Conservation (phyloP, 2,797 vertebrate genomes). For the Hapalemur alaotrensis region DNA sequence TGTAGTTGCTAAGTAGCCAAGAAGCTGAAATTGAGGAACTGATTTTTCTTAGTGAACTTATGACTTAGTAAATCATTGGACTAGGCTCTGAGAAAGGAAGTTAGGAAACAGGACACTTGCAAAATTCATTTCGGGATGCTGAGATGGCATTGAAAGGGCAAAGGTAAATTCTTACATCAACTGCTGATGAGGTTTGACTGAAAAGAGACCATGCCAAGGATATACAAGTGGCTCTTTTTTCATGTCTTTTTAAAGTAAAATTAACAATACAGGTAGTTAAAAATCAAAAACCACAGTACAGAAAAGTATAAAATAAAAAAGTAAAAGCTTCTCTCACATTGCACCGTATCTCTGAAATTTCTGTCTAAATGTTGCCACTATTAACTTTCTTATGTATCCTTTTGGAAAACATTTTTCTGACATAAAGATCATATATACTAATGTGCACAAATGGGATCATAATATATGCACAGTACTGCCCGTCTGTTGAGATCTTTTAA, state of each 20-base stretch:
- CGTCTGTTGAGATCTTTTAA: not conserved
- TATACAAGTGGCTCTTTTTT: not conserved
- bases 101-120: conserved; percentile 57
- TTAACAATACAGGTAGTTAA: not conserved
- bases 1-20: conserved; percentile 17
- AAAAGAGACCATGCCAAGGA: not conserved
- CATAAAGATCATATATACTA: not conserved
- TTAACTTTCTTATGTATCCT: not conserved
- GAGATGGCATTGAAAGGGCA: conserved; percentile 25
- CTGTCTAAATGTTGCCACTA: not conserved
- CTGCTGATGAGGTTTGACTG: not conserved
- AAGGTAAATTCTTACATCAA: not conserved
- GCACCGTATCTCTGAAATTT: not conserved
- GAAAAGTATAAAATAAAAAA: not conserved
- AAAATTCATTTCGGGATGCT: conserved; percentile 30
- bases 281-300: not conserved
- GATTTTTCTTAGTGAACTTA: conserved; percentile 16
- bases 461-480: not conserved
- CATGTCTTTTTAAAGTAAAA: not conserved
- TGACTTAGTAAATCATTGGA: not conserved
- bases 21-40: conserved; percentile 34
- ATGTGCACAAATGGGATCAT: not conserved
- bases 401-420: not conserved
- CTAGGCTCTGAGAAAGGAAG: conserved; percentile 48
- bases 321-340: not conserved